Conservation (phyloP, 2,113 vertebrate genomes). For the Brachypteracias leptosomus region DNA sequence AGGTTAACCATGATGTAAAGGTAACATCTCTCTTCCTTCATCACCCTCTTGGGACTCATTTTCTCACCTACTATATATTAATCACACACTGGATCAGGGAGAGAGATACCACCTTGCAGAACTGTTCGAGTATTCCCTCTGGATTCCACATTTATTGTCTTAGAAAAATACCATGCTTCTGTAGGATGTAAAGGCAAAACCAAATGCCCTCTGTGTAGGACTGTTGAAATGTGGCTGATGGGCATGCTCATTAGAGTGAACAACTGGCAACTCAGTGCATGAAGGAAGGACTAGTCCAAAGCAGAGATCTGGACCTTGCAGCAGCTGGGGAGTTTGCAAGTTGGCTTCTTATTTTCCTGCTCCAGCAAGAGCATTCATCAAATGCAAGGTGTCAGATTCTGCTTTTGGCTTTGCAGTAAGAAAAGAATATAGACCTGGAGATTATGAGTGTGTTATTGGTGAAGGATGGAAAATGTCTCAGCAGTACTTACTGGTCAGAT, state of each 20-base stretch:
- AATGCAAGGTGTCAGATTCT: neutral
- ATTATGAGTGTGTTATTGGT: neutral
- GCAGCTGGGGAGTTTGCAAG: neutral
- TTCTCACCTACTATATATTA: neutral
- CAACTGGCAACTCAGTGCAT: neutral
- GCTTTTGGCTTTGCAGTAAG: neutral
- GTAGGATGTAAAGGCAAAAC: neutral
- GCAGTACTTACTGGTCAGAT: neutral
- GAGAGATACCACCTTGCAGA: neutral
- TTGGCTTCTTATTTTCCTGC: neutral
- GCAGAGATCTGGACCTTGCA: rapidly evolving
- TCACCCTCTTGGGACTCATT: neutral
- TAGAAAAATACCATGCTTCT: neutral
- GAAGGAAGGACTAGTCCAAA: neutral
- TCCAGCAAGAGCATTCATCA: neutral
- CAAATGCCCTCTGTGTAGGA: neutral
- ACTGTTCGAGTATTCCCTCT: neutral
- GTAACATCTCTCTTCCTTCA: conserved; percentile 1
- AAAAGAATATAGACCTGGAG: neutral
- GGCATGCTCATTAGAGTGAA: neutral
- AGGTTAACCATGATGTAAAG: conserved; percentile 4
- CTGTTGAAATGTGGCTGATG: neutral
- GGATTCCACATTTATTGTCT: neutral
- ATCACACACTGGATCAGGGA: neutral
- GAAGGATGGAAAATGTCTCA: neutral